Evolutionary conservation across 2,888 invertebrate species (phyloP).

Genomic region (Ennomos erosarius): DNA sequence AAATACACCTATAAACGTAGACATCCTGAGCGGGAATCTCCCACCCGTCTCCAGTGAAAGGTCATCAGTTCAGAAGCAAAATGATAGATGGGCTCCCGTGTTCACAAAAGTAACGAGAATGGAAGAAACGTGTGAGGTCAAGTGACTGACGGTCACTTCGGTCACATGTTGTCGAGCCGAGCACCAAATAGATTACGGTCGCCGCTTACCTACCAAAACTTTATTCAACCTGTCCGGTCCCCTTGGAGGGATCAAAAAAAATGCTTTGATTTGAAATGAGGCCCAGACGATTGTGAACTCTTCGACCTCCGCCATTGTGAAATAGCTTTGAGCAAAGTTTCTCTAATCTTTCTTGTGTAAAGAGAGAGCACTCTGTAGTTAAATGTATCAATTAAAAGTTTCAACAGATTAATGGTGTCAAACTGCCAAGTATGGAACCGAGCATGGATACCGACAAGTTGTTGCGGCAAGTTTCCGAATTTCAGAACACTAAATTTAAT

Average conservation of each 20-base stretch:
- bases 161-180: conserved; percentile 66
- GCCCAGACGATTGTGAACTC: conserved; percentile 46
- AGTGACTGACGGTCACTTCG: conserved; percentile 60
- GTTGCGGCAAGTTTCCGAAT: conserved; percentile 45
- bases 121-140: conserved; percentile 72
- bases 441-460: conserved; percentile 45
- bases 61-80: conserved; percentile 62
- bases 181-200: conserved; percentile 71
- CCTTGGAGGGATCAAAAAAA: conserved; percentile 64
- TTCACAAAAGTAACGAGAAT: conserved; percentile 72
- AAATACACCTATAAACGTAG: conserved; percentile 41
- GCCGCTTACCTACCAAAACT: conserved; percentile 59
- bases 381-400: conserved; percentile 62
- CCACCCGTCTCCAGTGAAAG: conserved; percentile 57
- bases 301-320: conserved; percentile 43
- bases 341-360: conserved; percentile 50
- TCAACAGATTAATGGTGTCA: conserved; percentile 51
- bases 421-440: conserved; percentile 50
- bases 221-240: conserved; percentile 63
- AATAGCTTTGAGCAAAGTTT: conserved; percentile 47
- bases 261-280: conserved; percentile 63
- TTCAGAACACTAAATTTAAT: conserved; percentile 36
- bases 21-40: conserved; percentile 54
- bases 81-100: conserved; percentile 73
- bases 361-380: conserved; percentile 38